A percentile compares a stretch with the other conserved stretches of the same genome.
Evolutionary conservation across 2,113 vertebrate genomes (phyloP).

Genomic region (Bos javanicus): DNA sequence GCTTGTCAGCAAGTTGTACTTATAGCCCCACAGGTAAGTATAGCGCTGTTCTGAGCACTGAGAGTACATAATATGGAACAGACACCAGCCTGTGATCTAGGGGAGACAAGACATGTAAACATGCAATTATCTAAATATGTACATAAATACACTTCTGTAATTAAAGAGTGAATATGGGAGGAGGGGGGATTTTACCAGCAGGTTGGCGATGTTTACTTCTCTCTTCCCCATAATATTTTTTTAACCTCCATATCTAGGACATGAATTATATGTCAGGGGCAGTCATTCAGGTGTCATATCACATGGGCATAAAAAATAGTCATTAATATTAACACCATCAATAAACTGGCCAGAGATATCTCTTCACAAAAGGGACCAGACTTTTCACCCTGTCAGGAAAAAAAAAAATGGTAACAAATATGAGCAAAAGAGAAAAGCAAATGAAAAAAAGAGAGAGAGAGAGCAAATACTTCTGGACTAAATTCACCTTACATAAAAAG

Average conservation of each 20-base stretch:
- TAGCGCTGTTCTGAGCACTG: neutral
- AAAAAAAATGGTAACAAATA: neutral
- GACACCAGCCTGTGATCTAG: conserved; percentile 40
- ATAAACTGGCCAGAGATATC: neutral
- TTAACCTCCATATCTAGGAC: neutral
- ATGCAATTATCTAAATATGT: conserved; percentile 63
- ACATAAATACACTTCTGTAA: conserved; percentile 43
- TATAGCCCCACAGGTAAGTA: conserved; percentile 27
- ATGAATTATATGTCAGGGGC: neutral
- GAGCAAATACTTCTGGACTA: neutral
- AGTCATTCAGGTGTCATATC: neutral
- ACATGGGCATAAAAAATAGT: neutral
- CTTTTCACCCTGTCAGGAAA: neutral
- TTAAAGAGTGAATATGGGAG: conserved; percentile 41
- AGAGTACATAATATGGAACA: conserved; percentile 5
- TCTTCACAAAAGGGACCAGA: neutral
- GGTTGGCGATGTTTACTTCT: neutral
- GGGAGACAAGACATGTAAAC: conserved; percentile 49
- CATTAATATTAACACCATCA: conserved; percentile 14
- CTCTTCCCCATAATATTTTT: neutral
- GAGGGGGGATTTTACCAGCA: neutral
- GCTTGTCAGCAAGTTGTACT: conserved; percentile 32
- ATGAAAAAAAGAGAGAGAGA: neutral
- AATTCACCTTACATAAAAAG: neutral
- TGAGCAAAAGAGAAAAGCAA: neutral